Conservation (phyloP, 2,797 vertebrate genomes). For the Epinephelus awoara region DNA sequence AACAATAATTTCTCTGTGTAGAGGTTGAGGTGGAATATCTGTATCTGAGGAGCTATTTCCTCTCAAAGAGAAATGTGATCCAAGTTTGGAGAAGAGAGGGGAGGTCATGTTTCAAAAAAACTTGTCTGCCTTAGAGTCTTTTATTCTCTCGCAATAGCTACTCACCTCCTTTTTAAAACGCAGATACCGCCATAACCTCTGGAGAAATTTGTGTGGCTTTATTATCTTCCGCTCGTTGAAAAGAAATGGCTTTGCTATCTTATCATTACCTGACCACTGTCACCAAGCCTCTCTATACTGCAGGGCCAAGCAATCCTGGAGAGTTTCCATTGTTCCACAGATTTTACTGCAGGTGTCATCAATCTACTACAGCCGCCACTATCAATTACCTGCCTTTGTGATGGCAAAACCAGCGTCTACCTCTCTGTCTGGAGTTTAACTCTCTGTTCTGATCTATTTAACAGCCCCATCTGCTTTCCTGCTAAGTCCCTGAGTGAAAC, state of each 20-base stretch:
- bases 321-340: slow-evolving; percentile 26
- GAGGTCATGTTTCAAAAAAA: slow-evolving; percentile 55
- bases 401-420: slow-evolving; percentile 42
- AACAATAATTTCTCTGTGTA: slow-evolving; percentile 63
- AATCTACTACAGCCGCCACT: not conserved
- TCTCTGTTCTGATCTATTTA: slow-evolving; percentile 41
- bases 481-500: slow-evolving; percentile 28
- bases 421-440: slow-evolving; percentile 39
- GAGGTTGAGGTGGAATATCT: slow-evolving; percentile 26
- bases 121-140: slow-evolving; percentile 13
- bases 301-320: not conserved
- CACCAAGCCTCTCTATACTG: not conserved
- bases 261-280: slow-evolving; percentile 21
- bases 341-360: slow-evolving; percentile 35
- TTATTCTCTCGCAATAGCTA: slow-evolving; percentile 17
- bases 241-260: slow-evolving; percentile 35
- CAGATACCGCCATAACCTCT: slow-evolving; percentile 9
- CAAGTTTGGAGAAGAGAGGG: slow-evolving; percentile 25
- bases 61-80: slow-evolving; percentile 40
- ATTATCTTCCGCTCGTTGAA: slow-evolving; percentile 25
- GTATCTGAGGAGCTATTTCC: slow-evolving; percentile 53
- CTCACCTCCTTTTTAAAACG: slow-evolving; percentile 2
- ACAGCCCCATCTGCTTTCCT: slow-evolving; percentile 53
- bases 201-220: slow-evolving; percentile 1
- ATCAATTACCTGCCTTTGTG: slow-evolving; percentile 41